These are phyloP conservation scores for Aptenodytes forsteri DNA, from an alignment of 2,113 vertebrate genomes.

Conservation along the genomic window DNA sequence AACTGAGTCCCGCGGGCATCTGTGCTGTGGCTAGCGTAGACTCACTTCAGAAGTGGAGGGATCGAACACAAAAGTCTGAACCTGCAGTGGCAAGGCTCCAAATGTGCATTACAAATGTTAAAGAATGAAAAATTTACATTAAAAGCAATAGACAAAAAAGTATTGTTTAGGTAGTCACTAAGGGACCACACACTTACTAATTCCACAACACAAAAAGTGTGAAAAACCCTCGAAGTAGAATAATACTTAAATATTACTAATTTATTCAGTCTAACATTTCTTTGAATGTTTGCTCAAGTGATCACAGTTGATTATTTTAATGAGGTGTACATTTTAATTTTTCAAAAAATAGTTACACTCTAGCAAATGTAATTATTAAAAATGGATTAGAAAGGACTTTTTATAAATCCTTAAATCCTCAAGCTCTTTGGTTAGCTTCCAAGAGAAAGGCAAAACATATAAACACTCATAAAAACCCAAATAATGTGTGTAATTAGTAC, in stretches of 20 bases:
- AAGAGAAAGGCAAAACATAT: not conserved
- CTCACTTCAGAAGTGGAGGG: not conserved
- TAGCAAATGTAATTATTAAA: not conserved
- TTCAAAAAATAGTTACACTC: not conserved
- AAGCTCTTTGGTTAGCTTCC: not conserved
- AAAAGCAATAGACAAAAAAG: not conserved
- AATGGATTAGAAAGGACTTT: not conserved
- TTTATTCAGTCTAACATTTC: not conserved
- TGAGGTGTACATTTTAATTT: not conserved
- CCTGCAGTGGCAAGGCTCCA: not conserved
- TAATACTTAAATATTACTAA: not conserved
- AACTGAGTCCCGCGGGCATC: not conserved
- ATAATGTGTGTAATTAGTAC: not conserved
- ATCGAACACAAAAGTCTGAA: not conserved
- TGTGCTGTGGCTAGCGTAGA: fast-evolving
- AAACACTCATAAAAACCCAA: not conserved
- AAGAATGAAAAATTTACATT: not conserved
- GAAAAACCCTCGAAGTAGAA: not conserved
- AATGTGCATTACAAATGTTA: not conserved
- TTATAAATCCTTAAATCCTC: not conserved
- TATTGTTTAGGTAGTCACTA: not conserved
- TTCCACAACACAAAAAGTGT: not conserved
- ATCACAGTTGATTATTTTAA: not conserved
- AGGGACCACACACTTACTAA: not conserved
- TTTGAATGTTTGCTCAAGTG: not conserved